phyloP scores from a whole-genome alignment of 2,888 invertebrate species.

The Euclidia mi region DNA sequence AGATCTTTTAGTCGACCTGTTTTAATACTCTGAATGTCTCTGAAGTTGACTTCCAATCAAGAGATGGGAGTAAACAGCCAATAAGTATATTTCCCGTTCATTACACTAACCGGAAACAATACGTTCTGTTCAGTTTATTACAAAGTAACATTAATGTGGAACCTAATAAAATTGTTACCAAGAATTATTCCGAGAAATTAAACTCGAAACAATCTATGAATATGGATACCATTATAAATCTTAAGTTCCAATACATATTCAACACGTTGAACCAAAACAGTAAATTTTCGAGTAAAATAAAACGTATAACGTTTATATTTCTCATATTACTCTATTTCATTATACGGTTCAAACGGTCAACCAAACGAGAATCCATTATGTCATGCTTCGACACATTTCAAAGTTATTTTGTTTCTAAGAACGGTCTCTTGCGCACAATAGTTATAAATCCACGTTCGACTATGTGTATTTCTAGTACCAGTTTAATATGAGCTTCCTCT shows the following conservation, averaged over 20 bases:
- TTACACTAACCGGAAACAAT: background rate
- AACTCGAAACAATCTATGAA: conserved; percentile 18
- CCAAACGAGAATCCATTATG: conserved; percentile 60
- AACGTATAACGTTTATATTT: conserved; percentile 36
- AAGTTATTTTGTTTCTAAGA: conserved; percentile 76
- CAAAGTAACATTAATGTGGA: conserved; percentile 2
- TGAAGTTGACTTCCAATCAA: background rate
- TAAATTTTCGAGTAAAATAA: conserved; percentile 35
- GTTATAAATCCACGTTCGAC: conserved; percentile 72
- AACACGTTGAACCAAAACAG: conserved; percentile 28
- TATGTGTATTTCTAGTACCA: conserved; percentile 63
- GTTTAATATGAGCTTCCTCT: conserved; percentile 61
- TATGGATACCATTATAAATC: conserved; percentile 27
- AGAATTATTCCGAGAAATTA: conserved; percentile 11
- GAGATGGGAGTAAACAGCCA: background rate
- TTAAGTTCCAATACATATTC: conserved; percentile 31
- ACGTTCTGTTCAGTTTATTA: background rate
- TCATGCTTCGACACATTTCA: conserved; percentile 63
- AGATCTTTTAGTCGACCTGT: too few relatives aligned
- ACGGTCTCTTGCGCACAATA: conserved; percentile 65
- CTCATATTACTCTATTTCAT: conserved; percentile 49
- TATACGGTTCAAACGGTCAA: conserved; percentile 42
- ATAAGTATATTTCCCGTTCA: background rate
- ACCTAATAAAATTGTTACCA: background rate
- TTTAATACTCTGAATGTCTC: too few relatives aligned